Evolutionary conservation across 30 jellyfish, hydroid and myxozoan species (phyloP).

Genomic region (Clytia hemisphaerica): DNA sequence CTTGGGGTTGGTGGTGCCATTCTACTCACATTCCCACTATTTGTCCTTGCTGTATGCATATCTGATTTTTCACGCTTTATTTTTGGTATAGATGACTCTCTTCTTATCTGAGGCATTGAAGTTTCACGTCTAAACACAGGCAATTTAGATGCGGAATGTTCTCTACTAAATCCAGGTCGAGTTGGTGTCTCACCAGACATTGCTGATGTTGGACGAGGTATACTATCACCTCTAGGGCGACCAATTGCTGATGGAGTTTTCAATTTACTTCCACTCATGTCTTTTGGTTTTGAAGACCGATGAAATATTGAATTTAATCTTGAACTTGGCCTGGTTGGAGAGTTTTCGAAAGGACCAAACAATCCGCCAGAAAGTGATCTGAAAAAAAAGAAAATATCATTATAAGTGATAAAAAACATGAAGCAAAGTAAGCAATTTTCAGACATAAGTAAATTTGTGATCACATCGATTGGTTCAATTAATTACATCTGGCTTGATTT

Average conservation of each 20-base stretch:
- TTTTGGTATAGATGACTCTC: constrained; percentile 56
- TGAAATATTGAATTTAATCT: background rate
- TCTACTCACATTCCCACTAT: background rate
- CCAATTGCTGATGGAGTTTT: constrained; percentile 24
- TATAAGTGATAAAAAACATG: too few species aligned
- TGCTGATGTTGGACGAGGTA: constrained; percentile 21
- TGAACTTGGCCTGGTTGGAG: constrained; percentile 29
- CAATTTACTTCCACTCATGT: background rate
- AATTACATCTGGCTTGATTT: too few species aligned
- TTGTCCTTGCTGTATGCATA: constrained; percentile 26
- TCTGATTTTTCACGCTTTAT: constrained; percentile 50
- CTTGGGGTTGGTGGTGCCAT: constrained; percentile 58
- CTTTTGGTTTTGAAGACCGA: background rate
- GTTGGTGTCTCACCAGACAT: constrained; percentile 14
- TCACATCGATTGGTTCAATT: too few species aligned
- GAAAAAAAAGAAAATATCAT: background rate
- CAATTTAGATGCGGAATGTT: constrained; percentile 66
- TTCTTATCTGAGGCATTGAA: constrained; percentile 73
- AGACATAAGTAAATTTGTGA: too few species aligned
- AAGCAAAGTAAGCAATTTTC: too few species aligned
- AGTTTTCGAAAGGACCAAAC: constrained; percentile 35
- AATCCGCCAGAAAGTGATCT: constrained; percentile 29
- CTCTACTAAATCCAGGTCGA: constrained; percentile 32
- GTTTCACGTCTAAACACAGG: constrained; percentile 78
- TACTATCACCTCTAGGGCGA: constrained; percentile 8